Evolutionary conservation across 2,888 invertebrate species (phyloP).

Genomic region (Phortica magna): DNA sequence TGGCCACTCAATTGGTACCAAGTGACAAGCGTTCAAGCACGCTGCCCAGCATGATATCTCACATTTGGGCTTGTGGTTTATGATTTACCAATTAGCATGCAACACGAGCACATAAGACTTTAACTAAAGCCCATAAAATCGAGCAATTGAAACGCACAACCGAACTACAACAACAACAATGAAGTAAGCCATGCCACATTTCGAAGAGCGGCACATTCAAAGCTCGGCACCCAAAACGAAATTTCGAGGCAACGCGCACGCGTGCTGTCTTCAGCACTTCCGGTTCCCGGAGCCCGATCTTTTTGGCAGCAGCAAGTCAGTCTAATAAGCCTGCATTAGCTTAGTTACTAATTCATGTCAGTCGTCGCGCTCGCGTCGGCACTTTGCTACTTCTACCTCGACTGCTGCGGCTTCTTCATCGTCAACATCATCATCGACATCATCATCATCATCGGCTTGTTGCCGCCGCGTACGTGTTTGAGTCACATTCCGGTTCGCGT

Average conservation of each 20-base stretch:
- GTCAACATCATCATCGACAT: background rate
- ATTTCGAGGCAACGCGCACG: background rate
- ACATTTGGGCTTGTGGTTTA: background rate
- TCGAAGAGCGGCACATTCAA: too few species aligned
- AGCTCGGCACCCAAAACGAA: background rate
- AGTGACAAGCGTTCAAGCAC: conserved; percentile 3
- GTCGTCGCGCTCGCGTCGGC: background rate
- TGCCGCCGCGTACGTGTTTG: conserved; percentile 7
- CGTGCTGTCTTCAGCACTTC: conserved; percentile 29
- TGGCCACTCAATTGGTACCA: background rate
- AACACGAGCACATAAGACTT: background rate
- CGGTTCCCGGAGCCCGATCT: background rate
- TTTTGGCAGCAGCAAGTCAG: background rate
- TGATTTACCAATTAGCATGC: conserved; percentile 25
- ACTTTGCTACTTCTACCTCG: background rate
- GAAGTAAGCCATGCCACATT: too few species aligned
- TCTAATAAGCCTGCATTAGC: background rate
- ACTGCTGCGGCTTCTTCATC: background rate
- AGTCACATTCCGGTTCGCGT: conserved; percentile 26
- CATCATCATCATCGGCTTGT: background rate
- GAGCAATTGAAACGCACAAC: background rate
- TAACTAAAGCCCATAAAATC: background rate
- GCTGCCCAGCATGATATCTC: conserved; percentile 12
- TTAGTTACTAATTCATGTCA: conserved; percentile 20
- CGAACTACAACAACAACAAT: background rate